Conservation (phyloP, 1,140 invertebrate species). For the Cydia pomonella region DNA sequence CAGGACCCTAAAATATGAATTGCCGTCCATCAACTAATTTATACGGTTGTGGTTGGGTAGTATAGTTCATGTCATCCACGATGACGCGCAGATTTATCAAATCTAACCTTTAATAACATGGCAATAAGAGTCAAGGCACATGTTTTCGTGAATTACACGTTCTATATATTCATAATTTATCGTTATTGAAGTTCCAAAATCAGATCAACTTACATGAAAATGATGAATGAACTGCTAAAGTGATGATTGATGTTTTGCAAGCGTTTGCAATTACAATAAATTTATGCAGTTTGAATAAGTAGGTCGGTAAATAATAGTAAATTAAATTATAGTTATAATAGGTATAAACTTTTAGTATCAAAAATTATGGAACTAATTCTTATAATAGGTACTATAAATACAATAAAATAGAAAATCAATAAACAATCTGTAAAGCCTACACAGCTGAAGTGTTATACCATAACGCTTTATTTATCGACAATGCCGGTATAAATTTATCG, state of each 20-base stretch:
- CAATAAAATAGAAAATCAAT: not conserved
- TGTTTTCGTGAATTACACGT: too few species aligned
- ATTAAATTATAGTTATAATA: not conserved
- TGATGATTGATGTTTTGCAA: not conserved
- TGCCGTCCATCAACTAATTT: too few species aligned
- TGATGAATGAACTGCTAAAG: not conserved
- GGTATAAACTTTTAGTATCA: not conserved
- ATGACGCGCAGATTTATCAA: too few species aligned
- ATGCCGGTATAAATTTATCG: not conserved
- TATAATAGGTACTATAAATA: not conserved
- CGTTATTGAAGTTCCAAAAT: not conserved
- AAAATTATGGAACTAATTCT: not conserved
- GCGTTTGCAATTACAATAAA: not conserved
- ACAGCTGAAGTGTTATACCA: not conserved
- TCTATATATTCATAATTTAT: too few species aligned
- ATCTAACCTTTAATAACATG: too few species aligned
- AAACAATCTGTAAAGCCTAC: not conserved
- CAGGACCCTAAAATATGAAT: too few species aligned
- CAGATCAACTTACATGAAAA: not conserved
- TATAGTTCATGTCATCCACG: too few species aligned
- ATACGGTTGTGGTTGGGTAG: too few species aligned
- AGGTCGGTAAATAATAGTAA: not conserved
- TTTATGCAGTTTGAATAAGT: not conserved
- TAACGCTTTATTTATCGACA: conserved; percentile 17
- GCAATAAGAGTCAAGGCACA: too few species aligned